These are phyloP conservation scores for Hydroisotoma schaefferi DNA, from an alignment of 2,888 invertebrate species.

Conservation along the genomic window DNA sequence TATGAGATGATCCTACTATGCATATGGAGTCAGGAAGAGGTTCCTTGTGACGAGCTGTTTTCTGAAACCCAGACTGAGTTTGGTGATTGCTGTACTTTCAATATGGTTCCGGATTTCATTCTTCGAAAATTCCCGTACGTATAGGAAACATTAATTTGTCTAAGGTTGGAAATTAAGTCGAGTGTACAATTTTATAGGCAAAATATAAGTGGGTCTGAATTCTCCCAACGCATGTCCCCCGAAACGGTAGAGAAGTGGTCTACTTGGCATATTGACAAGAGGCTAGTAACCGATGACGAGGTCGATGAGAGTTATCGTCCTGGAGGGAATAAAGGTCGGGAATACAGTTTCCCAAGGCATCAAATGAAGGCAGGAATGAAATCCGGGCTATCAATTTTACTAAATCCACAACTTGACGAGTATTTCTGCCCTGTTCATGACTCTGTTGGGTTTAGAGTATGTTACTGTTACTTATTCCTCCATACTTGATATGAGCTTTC, in stretches of 20 bases:
- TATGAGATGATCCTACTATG: slow-evolving; percentile 68
- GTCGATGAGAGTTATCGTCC: not conserved
- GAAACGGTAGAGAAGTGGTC: not conserved
- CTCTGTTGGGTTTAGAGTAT: slow-evolving; percentile 30
- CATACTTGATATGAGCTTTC: not conserved
- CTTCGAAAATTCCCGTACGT: slow-evolving; percentile 14
- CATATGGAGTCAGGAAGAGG: slow-evolving; percentile 61
- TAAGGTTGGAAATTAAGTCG: not conserved
- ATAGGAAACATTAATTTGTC: not conserved
- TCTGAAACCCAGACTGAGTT: slow-evolving; percentile 70
- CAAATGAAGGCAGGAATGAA: slow-evolving; percentile 27
- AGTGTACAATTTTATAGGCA: not conserved
- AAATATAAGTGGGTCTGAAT: not conserved
- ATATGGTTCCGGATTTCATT: slow-evolving; percentile 64
- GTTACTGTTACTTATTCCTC: not conserved
- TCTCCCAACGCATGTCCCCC: not conserved
- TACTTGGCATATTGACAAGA: not conserved
- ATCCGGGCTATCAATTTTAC: slow-evolving; percentile 28
- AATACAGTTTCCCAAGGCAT: slow-evolving; percentile 10
- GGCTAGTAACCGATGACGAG: not conserved
- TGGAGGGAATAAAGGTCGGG: too few relatives aligned
- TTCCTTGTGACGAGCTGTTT: slow-evolving; percentile 66
- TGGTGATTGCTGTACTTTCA: slow-evolving; percentile 80
- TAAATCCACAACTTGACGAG: slow-evolving; percentile 29
- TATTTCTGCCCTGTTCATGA: slow-evolving; percentile 30